These are phyloP conservation scores for Myiotriccus ornatus DNA, from an alignment of 2,797 vertebrate species.

Conservation along the genomic window DNA sequence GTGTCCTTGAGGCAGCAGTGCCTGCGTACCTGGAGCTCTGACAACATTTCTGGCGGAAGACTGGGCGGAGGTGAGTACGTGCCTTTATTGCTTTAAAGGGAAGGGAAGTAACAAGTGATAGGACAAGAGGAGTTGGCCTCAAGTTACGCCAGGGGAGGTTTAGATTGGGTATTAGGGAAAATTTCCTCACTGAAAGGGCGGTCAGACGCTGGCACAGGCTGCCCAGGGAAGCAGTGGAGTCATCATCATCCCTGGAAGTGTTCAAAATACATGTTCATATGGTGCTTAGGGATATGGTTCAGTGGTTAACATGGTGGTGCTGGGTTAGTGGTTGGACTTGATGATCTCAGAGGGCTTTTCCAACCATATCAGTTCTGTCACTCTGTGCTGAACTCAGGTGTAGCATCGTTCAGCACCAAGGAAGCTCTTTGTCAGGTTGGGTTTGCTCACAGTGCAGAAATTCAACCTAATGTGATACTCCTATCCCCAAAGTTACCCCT, in stretches of 20 bases:
- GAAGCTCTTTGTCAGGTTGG: neutral
- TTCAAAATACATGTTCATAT: neutral
- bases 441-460: neutral
- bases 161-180: neutral
- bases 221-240: neutral
- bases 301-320: neutral
- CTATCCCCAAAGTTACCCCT: neutral
- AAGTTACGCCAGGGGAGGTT: neutral
- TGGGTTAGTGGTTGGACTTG: neutral
- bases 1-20: neutral
- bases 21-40: neutral
- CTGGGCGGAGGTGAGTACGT: constrained; percentile 22
- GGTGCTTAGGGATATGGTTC: neutral
- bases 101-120: neutral
- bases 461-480: neutral
- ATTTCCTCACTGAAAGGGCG: neutral
- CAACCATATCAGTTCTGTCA: neutral
- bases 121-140: neutral
- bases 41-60: neutral
- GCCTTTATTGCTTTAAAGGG: neutral
- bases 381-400: neutral
- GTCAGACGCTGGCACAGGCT: neutral
- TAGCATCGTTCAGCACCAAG: neutral
- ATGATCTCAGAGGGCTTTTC: neutral
- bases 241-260: neutral